Evolutionary conservation across 1,140 invertebrate species (phyloP), one percentile per base, ranked within the genome.

Genomic region (Steinernema khuongi): DNA sequence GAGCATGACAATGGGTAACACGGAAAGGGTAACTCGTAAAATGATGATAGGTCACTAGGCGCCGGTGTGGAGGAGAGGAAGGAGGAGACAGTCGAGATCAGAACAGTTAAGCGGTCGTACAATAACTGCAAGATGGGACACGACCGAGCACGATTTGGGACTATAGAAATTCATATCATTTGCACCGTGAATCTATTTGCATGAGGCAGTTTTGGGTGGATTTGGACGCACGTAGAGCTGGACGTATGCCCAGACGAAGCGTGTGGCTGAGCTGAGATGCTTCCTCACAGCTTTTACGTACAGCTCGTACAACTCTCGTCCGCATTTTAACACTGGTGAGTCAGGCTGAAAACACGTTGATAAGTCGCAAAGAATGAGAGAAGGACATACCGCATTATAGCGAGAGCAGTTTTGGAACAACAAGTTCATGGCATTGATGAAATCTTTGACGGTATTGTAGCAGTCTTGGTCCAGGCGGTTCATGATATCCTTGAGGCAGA

Each of bases 261-360:
- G 50, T 4, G 50, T 60, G 14, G 50, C 11, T 4, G 50, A 60
- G 4, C 14, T 14, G 2, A 60, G 50, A 14, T 22, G 26, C 50
- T 60, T 60, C 50, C 26, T 60, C 50, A 60, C 50, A 14, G 50
- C 50, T 60, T 60, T 60, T 4, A 60, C 50, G 19, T 60, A 60
- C 7, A 60, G 50, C 26, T 60, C 50, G 50, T 60, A 60, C 2
- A 60, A 22, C 19, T 60, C 50, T 26, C 26, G 14, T 26, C 50
- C 50, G 19, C 50, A 17, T 22, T 60, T 60, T 11, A 60, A 22
- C 4, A 60, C 50, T 17, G 22, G 50, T 2, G 50, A 60, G 19
- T 60, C 50, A 17, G 50, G 50, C 50, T 60, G 50, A 60, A 60
- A 41, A n/a, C 22, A 2, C 14, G 19, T 60, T 14, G 26, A 60